Conservation (phyloP, 2,888 invertebrate genomes). For the Kuschelorhynchus macadamiae region DNA sequence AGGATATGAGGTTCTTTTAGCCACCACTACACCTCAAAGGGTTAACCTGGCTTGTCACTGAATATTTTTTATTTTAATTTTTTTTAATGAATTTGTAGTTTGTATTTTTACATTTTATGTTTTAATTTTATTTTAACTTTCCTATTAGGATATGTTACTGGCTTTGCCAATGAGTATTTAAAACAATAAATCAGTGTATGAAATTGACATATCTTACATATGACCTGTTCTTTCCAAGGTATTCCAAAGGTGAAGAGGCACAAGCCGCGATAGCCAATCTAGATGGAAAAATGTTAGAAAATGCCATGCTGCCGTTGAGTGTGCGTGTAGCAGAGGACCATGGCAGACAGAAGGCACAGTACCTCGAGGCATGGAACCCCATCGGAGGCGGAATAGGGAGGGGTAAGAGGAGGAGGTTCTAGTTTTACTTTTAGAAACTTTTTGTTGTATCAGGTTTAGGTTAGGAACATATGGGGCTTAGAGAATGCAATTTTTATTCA, state of each 20-base stretch:
- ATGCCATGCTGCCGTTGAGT: conserved; percentile 85
- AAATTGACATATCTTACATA: too few species aligned
- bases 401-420: conserved; percentile 61
- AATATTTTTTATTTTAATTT: too few species aligned
- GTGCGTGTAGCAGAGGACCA: conserved; percentile 87
- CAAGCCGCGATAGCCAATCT: conserved; percentile 89
- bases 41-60: too few species aligned
- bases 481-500: neutral
- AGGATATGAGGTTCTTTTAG: too few species aligned
- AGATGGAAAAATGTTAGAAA: conserved; percentile 88
- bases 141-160: too few species aligned
- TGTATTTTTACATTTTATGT: too few species aligned
- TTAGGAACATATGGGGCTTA: neutral
- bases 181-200: too few species aligned
- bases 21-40: too few species aligned
- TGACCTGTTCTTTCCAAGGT: conserved; percentile 75
- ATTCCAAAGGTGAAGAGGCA: conserved; percentile 89
- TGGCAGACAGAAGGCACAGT: conserved; percentile 82
- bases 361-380: conserved; percentile 68
- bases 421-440: conserved; percentile 19
- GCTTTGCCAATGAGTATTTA: too few species aligned
- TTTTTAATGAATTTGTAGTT: too few species aligned
- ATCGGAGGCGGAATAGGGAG: conserved; percentile 53
- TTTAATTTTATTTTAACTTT: too few species aligned
- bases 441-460: conserved; percentile 3